A percentile compares a stretch with the other conserved stretches of the same genome.
These are phyloP conservation scores for Reticulitermes lucifugus DNA, from an alignment of 2,888 invertebrate species.

Conservation along the genomic window DNA sequence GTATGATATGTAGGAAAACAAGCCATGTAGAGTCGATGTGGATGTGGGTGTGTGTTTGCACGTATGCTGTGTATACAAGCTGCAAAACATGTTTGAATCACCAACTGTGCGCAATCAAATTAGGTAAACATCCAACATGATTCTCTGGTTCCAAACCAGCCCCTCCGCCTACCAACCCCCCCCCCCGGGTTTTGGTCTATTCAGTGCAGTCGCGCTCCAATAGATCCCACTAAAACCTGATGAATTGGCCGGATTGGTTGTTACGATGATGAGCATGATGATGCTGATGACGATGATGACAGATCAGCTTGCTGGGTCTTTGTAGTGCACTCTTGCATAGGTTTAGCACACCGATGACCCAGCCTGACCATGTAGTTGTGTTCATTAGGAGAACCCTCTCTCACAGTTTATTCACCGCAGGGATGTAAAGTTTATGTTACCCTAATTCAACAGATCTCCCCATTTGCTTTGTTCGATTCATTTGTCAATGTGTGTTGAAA, in stretches of 20 bases:
- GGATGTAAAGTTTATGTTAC: constrained; percentile 35
- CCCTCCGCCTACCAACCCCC: background rate
- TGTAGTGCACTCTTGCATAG: constrained; percentile 43
- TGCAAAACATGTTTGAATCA: constrained; percentile 50
- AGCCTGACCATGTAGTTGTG: constrained; percentile 23
- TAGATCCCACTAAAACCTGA: constrained; percentile 32
- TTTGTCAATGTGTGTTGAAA: constrained; percentile 26
- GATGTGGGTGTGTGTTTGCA: constrained; percentile 29
- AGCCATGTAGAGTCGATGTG: constrained; percentile 12
- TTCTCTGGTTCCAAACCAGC: background rate
- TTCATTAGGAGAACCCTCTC: constrained; percentile 14
- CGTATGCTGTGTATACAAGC: constrained; percentile 45
- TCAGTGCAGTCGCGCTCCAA: constrained; percentile 22
- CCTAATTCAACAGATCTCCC: constrained; percentile 33
- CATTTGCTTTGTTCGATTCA: constrained; percentile 33
- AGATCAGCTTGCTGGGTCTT: constrained; percentile 28
- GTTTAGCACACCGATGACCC: constrained; percentile 34
- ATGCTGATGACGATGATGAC: background rate
- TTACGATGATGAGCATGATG: background rate
- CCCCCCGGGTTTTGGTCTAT: constrained; percentile 4
- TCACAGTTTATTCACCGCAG: constrained; percentile 23
- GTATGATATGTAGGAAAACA: constrained; percentile 21
- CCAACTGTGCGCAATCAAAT: constrained; percentile 51
- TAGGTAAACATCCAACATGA: constrained; percentile 50
- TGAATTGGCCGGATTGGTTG: constrained; percentile 37